These are phyloP conservation scores for Prunella fulvescens DNA, from an alignment of 2,113 vertebrate species.

Conservation along the genomic window DNA sequence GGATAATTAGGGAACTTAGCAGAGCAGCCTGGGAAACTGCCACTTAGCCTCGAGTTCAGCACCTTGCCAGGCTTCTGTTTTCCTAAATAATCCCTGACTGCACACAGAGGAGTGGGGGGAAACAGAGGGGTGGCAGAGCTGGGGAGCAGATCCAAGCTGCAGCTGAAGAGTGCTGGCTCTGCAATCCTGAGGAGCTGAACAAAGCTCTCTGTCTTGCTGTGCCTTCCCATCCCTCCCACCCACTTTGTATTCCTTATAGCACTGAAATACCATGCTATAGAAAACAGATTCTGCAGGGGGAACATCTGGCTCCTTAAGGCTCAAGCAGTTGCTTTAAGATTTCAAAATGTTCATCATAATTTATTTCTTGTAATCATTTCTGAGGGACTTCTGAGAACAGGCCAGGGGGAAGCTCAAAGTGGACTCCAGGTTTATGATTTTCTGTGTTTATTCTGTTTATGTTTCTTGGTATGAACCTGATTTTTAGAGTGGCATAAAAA, in stretches of 20 bases:
- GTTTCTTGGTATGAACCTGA: not conserved
- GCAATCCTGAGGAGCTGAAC: conserved; percentile 15
- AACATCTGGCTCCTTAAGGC: conserved; percentile 26
- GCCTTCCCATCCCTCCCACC: conserved; percentile 32
- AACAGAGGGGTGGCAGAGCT: not conserved
- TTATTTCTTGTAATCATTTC: not conserved
- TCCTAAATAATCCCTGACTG: not conserved
- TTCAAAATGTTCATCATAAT: not conserved
- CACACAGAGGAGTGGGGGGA: not conserved
- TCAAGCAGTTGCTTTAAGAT: not conserved
- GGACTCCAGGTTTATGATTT: not conserved
- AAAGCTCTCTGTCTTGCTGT: conserved; percentile 17
- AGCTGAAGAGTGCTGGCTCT: conserved; percentile 7
- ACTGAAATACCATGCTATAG: not conserved
- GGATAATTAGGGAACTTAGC: not conserved
- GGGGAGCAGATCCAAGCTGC: not conserved
- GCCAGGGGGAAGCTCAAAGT: not conserved
- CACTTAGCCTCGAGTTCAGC: not conserved
- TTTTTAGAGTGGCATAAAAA: not conserved
- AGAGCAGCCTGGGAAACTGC: not conserved
- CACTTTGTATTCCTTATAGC: conserved; percentile 16
- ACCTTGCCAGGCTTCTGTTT: not conserved
- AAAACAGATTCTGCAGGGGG: conserved; percentile 18
- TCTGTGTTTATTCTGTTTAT: not conserved
- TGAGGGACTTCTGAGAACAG: not conserved